A percentile compares a stretch with the other conserved stretches of the same genome.
phyloP scores from a whole-genome alignment of 2,888 invertebrate species.

The Anthrax anthrax region DNA sequence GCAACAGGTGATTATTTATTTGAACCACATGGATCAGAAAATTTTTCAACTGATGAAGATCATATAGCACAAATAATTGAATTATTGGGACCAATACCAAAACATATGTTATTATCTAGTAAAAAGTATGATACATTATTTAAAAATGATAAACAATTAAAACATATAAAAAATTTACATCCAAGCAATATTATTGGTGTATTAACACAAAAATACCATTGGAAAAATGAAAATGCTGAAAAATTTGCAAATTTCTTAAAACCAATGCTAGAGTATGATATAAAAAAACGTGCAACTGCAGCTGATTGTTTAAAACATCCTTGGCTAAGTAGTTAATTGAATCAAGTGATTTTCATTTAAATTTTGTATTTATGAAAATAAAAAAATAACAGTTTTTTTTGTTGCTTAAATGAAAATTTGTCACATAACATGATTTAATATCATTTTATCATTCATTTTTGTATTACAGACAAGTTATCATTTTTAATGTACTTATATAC shows the following conservation, averaged over 20 bases:
- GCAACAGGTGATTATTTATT: conserved; percentile 95
- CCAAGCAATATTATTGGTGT: conserved; percentile 88
- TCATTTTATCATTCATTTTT: no score
- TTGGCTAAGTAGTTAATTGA: conserved; percentile 45
- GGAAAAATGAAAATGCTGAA: conserved; percentile 68
- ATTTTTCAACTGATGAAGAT: conserved; percentile 89
- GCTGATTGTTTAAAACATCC: conserved; percentile 80
- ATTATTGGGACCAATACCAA: conserved; percentile 65
- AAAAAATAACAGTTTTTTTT: no score
- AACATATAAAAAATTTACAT: conserved; percentile 80
- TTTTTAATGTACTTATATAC: no score
- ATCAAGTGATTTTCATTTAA: background rate
- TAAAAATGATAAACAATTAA: conserved; percentile 77
- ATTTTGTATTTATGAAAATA: no score
- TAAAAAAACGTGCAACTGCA: conserved; percentile 74
- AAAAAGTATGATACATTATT: conserved; percentile 84
- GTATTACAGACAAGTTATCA: no score
- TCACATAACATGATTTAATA: no score
- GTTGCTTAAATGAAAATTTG: no score
- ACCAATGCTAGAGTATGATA: conserved; percentile 90
- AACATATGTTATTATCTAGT: conserved; percentile 74
- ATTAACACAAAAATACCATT: conserved; percentile 85
- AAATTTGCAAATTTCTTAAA: conserved; percentile 80
- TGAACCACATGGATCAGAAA: conserved; percentile 90
- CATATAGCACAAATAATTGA: conserved; percentile 57